Evolutionary conservation across 2,113 vertebrate genomes (phyloP).

Genomic region (Mustela lutreola): DNA sequence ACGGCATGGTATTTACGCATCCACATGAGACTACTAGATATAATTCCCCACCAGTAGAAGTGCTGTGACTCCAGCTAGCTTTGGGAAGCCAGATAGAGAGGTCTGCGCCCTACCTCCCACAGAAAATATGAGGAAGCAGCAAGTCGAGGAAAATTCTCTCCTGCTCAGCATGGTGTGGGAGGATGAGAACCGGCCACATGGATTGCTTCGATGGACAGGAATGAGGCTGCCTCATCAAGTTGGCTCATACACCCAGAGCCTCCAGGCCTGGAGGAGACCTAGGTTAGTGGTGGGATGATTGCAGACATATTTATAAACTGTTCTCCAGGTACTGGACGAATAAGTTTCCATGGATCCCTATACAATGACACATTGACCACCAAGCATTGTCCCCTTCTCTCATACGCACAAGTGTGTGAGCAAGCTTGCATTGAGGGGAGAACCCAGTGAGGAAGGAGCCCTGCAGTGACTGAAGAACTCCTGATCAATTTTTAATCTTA

Average conservation of each 20-base stretch:
- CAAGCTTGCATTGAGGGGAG: background rate
- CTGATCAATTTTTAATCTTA: background rate
- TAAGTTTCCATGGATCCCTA: background rate
- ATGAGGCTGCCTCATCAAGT: background rate
- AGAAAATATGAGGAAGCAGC: background rate
- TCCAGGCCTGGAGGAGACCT: background rate
- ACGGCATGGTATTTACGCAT: background rate
- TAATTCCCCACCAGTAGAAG: background rate
- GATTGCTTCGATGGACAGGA: accelerated
- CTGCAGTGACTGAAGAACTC: background rate
- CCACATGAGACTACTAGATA: background rate
- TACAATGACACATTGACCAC: background rate
- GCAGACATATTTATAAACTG: background rate
- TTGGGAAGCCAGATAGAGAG: background rate
- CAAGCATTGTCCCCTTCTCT: background rate
- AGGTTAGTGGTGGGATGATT: background rate
- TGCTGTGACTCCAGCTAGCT: background rate
- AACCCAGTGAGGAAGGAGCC: background rate
- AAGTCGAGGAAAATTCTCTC: background rate
- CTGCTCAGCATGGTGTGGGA: background rate
- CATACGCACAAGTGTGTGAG: background rate
- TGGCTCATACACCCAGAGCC: background rate
- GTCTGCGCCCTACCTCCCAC: background rate
- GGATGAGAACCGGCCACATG: background rate
- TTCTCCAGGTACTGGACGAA: background rate